Conservation (phyloP, 2,797 vertebrate species). For the Lepus oiostolus region DNA sequence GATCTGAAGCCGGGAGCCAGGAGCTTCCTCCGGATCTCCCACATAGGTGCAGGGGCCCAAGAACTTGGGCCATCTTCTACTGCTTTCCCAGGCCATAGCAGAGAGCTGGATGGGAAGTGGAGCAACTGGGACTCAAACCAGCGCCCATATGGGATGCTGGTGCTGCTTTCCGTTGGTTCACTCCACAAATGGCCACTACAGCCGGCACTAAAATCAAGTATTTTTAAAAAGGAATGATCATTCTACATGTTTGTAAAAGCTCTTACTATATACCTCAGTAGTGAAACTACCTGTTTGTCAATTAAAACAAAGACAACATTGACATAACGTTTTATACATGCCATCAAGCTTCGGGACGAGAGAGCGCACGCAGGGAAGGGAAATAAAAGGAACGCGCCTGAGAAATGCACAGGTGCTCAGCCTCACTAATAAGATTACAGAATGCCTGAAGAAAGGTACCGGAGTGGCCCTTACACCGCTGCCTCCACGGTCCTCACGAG, state of each 20-base stretch:
- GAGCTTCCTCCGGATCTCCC: too few species aligned
- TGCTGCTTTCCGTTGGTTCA: too few species aligned
- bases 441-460: neutral
- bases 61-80: too few species aligned
- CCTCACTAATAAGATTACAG: neutral
- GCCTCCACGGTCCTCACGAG: neutral
- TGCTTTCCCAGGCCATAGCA: too few species aligned
- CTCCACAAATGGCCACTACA: too few species aligned
- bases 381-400: neutral
- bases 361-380: rapidly evolving
- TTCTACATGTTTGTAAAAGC: neutral
- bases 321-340: neutral
- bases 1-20: too few species aligned
- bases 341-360: neutral
- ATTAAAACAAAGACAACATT: slow-evolving; percentile 54
- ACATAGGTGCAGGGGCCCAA: too few species aligned
- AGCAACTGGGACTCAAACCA: too few species aligned
- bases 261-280: neutral
- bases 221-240: neutral
- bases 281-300: slow-evolving; percentile 11
- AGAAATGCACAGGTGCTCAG: neutral
- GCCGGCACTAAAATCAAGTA: neutral
- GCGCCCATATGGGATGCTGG: too few species aligned
- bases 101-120: too few species aligned
- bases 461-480: neutral